Percentiles rank a stretch among this genome's conserved stretches.
Evolutionary conservation across 2,113 vertebrate species (phyloP).

Genomic region (Cyanocitta stelleri): DNA sequence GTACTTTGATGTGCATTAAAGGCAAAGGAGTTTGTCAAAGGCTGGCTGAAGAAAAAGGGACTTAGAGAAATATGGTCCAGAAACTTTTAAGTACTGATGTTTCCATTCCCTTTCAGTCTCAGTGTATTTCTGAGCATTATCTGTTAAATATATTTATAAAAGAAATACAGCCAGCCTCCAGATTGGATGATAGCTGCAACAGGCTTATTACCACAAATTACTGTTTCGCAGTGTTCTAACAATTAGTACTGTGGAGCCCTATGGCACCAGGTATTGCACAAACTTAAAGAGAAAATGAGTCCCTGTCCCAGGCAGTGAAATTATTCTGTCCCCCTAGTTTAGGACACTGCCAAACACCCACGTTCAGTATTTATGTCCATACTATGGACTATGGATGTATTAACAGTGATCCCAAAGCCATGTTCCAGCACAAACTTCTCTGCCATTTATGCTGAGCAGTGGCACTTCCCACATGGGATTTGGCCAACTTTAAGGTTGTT

Average conservation of each 20-base stretch:
- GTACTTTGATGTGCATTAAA: neutral
- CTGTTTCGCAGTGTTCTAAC: neutral
- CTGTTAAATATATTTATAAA: neutral
- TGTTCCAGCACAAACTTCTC: neutral
- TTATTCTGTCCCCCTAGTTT: neutral
- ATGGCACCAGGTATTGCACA: neutral
- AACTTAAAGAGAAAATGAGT: neutral
- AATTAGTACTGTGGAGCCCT: neutral
- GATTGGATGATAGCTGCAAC: neutral
- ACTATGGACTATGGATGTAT: rapidly evolving
- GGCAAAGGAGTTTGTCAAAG: neutral
- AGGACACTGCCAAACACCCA: neutral
- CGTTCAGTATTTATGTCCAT: neutral
- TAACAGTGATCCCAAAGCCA: neutral
- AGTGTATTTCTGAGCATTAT: neutral
- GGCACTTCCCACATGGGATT: neutral
- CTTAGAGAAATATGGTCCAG: neutral
- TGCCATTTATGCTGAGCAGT: neutral
- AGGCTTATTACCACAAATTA: neutral
- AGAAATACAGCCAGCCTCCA: neutral
- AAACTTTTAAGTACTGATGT: neutral
- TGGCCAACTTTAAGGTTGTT: neutral
- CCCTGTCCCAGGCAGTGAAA: neutral
- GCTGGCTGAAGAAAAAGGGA: neutral
- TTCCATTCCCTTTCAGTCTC: neutral